Conservation (phyloP, 2,113 vertebrate genomes). For the Numenius arquata region DNA sequence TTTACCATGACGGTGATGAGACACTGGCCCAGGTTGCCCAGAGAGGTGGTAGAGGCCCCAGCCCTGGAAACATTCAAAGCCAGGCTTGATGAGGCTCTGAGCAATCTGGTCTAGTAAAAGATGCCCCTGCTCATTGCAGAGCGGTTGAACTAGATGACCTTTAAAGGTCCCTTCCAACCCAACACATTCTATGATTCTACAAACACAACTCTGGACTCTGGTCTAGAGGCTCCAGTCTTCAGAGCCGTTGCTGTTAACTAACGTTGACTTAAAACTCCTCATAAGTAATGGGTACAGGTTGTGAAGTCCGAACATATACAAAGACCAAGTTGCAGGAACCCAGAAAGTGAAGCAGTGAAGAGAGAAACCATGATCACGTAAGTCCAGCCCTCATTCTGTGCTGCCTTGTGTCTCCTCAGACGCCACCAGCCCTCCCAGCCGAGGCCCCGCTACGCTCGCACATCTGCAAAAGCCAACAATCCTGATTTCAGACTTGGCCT, state of each 20-base stretch:
- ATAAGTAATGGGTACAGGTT: accelerated
- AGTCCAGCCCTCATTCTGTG: background rate
- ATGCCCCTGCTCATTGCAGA: too few species aligned
- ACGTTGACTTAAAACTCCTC: background rate
- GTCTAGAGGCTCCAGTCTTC: too few species aligned
- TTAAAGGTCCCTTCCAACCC: too few species aligned
- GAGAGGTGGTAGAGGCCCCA: too few species aligned
- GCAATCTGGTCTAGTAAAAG: too few species aligned
- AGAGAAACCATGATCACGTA: background rate
- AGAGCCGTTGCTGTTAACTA: background rate
- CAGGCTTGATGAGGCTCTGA: too few species aligned
- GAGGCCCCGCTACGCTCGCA: accelerated
- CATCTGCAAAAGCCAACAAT: background rate
- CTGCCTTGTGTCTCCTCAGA: background rate
- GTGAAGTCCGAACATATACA: background rate
- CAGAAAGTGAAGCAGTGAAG: background rate
- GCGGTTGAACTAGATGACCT: too few species aligned
- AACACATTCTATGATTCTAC: too few species aligned
- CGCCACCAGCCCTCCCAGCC: background rate
- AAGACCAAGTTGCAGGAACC: background rate
- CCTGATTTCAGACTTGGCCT: background rate
- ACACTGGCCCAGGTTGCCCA: too few species aligned
- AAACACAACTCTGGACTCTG: too few species aligned
- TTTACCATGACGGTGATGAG: too few species aligned
- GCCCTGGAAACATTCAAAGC: too few species aligned